Evolutionary conservation across 2,113 vertebrate genomes (phyloP).

Genomic region (Monopterus albus): DNA sequence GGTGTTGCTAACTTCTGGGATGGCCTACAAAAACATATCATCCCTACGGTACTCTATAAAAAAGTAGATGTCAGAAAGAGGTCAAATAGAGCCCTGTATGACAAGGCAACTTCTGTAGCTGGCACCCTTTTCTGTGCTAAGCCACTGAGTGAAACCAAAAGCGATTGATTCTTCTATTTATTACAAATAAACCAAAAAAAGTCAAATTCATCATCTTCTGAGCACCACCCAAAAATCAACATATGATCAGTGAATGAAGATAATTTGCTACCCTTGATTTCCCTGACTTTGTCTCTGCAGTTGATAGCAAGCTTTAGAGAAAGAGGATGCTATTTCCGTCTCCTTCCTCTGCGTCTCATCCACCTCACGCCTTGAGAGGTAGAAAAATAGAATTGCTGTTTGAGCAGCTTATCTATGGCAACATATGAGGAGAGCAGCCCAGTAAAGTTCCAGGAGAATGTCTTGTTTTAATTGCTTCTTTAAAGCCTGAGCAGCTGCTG

Average conservation of each 20-base stretch:
- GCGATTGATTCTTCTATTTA: too few species aligned
- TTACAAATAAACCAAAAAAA: too few species aligned
- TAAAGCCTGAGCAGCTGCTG: slow-evolving; percentile 61
- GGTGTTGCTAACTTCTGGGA: too few species aligned
- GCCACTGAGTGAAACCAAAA: too few species aligned
- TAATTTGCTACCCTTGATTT: slow-evolving; percentile 12
- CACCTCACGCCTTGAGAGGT: slow-evolving; percentile 35
- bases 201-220: too few species aligned
- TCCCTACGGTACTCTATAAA: too few species aligned
- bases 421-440: slow-evolving; percentile 59
- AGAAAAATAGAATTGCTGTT: slow-evolving; percentile 62
- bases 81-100: too few species aligned
- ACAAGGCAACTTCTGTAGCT: too few species aligned
- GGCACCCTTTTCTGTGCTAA: too few species aligned
- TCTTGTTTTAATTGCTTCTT: slow-evolving; percentile 78
- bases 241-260: slow-evolving; percentile 27
- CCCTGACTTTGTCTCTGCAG: background rate
- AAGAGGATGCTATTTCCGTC: slow-evolving; percentile 8
- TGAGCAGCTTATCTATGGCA: slow-evolving; percentile 65
- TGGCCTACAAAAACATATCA: too few species aligned
- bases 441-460: slow-evolving; percentile 64
- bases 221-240: background rate
- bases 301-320: slow-evolving; percentile 19
- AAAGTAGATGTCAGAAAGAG: too few species aligned
- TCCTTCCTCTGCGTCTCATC: slow-evolving; percentile 24